A percentile compares a stretch with the other conserved stretches of the same genome.
Conservation (phyloP, 2,113 vertebrate genomes). For the Hippoglossus stenolepis region DNA sequence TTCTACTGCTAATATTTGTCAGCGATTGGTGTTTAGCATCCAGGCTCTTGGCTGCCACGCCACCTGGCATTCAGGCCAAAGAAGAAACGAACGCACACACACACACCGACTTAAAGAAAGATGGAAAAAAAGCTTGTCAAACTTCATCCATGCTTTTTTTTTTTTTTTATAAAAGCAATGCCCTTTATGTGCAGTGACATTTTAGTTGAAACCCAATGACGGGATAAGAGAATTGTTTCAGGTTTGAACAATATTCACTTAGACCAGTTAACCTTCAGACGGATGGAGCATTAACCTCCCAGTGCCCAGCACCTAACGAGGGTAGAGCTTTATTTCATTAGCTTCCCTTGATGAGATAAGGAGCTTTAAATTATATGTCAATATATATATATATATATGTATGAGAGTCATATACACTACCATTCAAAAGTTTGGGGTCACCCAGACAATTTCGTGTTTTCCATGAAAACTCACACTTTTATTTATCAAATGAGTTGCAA, state of each 20-base stretch:
- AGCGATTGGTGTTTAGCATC: conserved; percentile 42
- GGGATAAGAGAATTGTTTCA: conserved; percentile 35
- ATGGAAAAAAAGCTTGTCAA: not conserved
- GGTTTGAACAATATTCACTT: conserved; percentile 54
- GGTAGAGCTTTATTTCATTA: conserved; percentile 48
- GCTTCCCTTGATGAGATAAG: conserved; percentile 38
- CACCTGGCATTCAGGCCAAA: conserved; percentile 5
- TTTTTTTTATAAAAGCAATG: too few species aligned
- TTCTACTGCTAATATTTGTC: conserved; percentile 66
- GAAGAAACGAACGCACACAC: not conserved
- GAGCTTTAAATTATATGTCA: conserved; percentile 27
- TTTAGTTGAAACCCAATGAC: conserved; percentile 26
- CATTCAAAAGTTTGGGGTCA: too few species aligned
- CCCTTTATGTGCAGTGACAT: conserved; percentile 34
- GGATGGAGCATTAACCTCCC: not conserved
- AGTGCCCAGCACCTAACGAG: conserved; percentile 34
- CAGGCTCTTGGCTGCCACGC: conserved; percentile 29
- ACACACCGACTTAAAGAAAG: not conserved
- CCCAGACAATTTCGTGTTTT: too few species aligned
- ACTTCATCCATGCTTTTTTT: not conserved
- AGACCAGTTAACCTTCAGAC: conserved; percentile 59
- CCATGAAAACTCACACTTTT: too few species aligned
- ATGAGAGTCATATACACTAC: conserved; percentile 15
- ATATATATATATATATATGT: conserved; percentile 25
- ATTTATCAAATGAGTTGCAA: too few species aligned